Base-by-base conservation (phyloP, 2,888 invertebrate genomes). In the Calliopum simillimum region DNA sequence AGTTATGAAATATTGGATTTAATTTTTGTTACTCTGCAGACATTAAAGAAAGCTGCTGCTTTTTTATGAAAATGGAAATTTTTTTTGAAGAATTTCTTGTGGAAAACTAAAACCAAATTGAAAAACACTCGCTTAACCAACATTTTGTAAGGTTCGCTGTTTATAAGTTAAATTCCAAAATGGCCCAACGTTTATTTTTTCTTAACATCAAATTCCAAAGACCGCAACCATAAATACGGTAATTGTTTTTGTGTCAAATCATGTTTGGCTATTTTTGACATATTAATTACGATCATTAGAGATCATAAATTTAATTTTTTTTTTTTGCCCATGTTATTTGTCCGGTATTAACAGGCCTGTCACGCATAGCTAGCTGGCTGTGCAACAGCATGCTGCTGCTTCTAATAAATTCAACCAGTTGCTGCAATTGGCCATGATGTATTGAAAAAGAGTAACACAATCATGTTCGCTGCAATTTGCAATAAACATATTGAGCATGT, bases 261-360 rank as follows among this genome's bases (percentile, higher is more conserved):
- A 8, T 6, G 33, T 33, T 33, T 33, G 5, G 11, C 51, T 14
- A n/a, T 51, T n/a, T 11, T 21, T 56, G 23, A 56, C 55, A 23
- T 25, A 56, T 56, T 56, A 56, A 56, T 56, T 56, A 56, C 55
- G 55, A 56, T 56, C 55, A 56, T 56, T 56, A 56, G 55, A 21
- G 55, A 23, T 23, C 19, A 23, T 56, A 21, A 23, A 56, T 56
- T n/a, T n/a, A n/a, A n/a, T n/a, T n/a, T n/a, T n/a, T n/a, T 56
- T 25, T 23, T 33, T 0, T 21, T 8, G 55, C 14, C 21, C 11
- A 19, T 8, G 14, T 14, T 25, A 56, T 56, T 56, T 56, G 55
- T 56, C 55, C 55, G 14, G 55, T 25, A 23, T 19, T 25, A 56
- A 25, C 55, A 14, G 55, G 55, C 49, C 55, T 56, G 55, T 56